A percentile compares a stretch with the other conserved stretches of the same genome.
These are phyloP conservation scores for Grus americana DNA, from an alignment of 2,113 vertebrate species.

Conservation along the genomic window DNA sequence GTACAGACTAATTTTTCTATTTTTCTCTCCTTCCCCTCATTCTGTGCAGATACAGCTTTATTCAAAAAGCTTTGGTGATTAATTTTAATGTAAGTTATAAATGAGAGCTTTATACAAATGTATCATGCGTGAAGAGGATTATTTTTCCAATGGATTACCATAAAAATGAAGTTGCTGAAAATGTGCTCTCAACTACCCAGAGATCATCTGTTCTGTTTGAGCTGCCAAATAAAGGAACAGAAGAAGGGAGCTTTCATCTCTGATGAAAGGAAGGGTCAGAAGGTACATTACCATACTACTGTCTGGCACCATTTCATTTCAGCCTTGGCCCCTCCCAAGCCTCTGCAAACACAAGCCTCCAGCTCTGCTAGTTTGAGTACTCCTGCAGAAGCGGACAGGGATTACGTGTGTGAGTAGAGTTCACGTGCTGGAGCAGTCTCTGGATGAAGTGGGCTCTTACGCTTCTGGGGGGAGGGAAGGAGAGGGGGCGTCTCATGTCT, in stretches of 20 bases:
- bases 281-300: background rate
- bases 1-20: background rate
- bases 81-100: constrained; percentile 62
- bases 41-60: constrained; percentile 45
- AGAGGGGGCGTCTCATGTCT: background rate
- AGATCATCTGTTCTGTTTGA: constrained; percentile 1
- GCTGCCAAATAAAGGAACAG: background rate
- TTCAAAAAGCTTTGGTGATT: constrained; percentile 49
- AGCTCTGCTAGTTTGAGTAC: fast-evolving
- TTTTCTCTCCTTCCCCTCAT: background rate
- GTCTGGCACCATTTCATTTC: background rate
- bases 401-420: fast-evolving
- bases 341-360: background rate
- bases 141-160: constrained; percentile 65
- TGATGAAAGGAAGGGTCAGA: background rate
- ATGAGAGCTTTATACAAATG: constrained; percentile 57
- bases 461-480: too few species aligned
- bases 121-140: constrained; percentile 63
- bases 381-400: background rate
- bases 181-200: constrained; percentile 3
- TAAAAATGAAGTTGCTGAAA: constrained; percentile 62
- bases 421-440: background rate
- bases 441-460: background rate
- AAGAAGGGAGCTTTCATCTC: background rate
- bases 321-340: background rate